These are phyloP conservation scores for Calonectris borealis DNA, from an alignment of 2,113 vertebrate genomes.

Conservation along the genomic window DNA sequence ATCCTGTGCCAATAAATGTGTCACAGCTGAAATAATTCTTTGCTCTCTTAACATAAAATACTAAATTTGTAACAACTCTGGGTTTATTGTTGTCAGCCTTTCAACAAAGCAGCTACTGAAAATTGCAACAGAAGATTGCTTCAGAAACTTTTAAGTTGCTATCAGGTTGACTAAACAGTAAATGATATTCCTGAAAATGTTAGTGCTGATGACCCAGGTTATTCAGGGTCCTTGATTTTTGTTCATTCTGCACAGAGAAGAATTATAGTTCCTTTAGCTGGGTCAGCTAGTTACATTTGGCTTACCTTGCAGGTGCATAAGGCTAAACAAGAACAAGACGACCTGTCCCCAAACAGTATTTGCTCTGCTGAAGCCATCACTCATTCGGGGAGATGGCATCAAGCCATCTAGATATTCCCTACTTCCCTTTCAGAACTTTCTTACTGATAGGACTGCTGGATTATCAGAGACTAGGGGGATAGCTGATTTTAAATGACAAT, in stretches of 20 bases:
- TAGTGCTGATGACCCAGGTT: not conserved
- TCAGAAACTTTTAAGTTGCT: not conserved
- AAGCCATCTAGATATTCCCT: not conserved
- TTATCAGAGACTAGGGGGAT: not conserved
- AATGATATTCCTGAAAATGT: not conserved
- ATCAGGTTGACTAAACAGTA: not conserved
- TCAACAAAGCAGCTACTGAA: not conserved
- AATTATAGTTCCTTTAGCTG: not conserved
- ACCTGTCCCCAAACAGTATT: not conserved
- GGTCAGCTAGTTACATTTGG: not conserved
- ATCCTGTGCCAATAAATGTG: not conserved
- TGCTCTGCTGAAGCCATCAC: not conserved
- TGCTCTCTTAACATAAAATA: not conserved
- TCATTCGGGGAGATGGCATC: not conserved
- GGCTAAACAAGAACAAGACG: not conserved
- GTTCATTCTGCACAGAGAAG: not conserved
- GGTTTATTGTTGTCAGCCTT: not conserved
- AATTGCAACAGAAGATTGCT: not conserved
- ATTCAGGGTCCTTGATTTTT: not conserved
- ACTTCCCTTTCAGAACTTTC: not conserved
- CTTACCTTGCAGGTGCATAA: not conserved
- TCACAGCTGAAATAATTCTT: not conserved
- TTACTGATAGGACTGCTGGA: not conserved
- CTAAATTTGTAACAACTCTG: not conserved
- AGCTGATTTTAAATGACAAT: not conserved